A percentile compares a stretch with the other conserved stretches of the same genome.
phyloP scores from a whole-genome alignment of 2,888 invertebrate genomes.

The Trimorus sp. region DNA sequence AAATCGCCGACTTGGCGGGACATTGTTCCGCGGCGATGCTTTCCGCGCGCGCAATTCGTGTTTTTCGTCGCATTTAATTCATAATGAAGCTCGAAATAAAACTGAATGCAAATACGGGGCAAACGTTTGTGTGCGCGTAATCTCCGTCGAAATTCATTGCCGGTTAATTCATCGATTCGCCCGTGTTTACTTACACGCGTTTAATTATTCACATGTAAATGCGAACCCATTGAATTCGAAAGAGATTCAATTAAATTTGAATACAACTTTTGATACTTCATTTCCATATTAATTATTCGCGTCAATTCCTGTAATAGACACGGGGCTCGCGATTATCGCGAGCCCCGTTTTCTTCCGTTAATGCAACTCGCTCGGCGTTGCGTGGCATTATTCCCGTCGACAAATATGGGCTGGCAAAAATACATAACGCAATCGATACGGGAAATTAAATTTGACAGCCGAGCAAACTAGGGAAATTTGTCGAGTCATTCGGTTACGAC shows the following conservation, averaged over 20 bases:
- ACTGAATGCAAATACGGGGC: slow-evolving; percentile 9
- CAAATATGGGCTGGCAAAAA: too few relatives aligned
- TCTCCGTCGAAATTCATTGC: slow-evolving; percentile 24
- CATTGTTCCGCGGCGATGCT: neutral
- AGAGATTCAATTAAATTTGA: neutral
- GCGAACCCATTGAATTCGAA: slow-evolving; percentile 1
- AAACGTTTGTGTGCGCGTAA: neutral
- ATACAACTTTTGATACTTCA: neutral
- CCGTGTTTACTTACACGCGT: slow-evolving; percentile 20
- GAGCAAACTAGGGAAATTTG: too few relatives aligned
- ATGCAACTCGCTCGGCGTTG: too few relatives aligned
- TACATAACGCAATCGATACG: too few relatives aligned
- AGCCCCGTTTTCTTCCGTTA: too few relatives aligned
- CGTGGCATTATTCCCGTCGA: too few relatives aligned
- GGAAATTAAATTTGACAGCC: too few relatives aligned
- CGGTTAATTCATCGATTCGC: slow-evolving; percentile 16
- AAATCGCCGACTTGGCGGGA: neutral
- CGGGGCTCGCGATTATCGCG: too few relatives aligned
- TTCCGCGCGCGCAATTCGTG: slow-evolving; percentile 1
- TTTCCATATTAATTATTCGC: too few relatives aligned
- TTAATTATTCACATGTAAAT: slow-evolving; percentile 18
- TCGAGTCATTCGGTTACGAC: too few relatives aligned
- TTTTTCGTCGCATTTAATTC: slow-evolving; percentile 14
- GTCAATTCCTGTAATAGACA: too few relatives aligned
- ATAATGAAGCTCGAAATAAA: slow-evolving; percentile 7